Evolutionary conservation across 2,113 vertebrate genomes (phyloP), one percentile per base, ranked within the genome.

Genomic region (Anser cygnoides): DNA sequence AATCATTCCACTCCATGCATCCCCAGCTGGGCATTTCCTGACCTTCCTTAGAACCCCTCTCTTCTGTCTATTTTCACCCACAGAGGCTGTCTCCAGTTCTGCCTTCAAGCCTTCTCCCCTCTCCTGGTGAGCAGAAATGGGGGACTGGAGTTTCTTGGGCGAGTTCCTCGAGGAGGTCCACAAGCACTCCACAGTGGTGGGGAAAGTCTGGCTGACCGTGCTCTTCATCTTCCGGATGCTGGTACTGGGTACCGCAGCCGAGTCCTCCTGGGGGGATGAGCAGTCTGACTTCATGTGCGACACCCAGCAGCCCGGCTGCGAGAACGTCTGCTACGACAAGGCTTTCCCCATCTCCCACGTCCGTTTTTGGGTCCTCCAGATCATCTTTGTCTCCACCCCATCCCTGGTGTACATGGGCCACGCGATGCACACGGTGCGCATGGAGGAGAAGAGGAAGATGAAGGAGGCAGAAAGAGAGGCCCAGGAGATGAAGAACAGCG

Each of bases 161-260:
- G 99, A 99, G 90, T 98, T 99, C 96, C 98, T 99, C 12, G 99
- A 99, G 94, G 99, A 99, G 91, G 99, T 99, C 12, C 99, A 99
- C 97, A 99, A 99, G 91, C 99, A 99, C 95, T 99, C 99, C 77
- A 99, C 99, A 1, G 99, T 99, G 26, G 98, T 99, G 8, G 99
- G 99, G 52, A 99, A 99, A 93, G 99, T 99, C 46, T 99, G 99
- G 99, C 95, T 99, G 87, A 99, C 99, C 0, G 98, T 99, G 26
- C 98, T 99, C 50, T 99, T 99, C 96, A 99, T 99, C 96, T 99
- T 99, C 90, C 99, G 99, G n/a, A 99, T 99, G 98, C 98, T 99
- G 89, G 99, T 99, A 63, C 98, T 99, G 95, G 99, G 99, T 74
- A 99, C 99, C 0, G 99, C 99, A 0, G 99, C 99, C 0, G 99